phyloP scores from a whole-genome alignment of 2,797 vertebrate species.

The Octomys mimax region DNA sequence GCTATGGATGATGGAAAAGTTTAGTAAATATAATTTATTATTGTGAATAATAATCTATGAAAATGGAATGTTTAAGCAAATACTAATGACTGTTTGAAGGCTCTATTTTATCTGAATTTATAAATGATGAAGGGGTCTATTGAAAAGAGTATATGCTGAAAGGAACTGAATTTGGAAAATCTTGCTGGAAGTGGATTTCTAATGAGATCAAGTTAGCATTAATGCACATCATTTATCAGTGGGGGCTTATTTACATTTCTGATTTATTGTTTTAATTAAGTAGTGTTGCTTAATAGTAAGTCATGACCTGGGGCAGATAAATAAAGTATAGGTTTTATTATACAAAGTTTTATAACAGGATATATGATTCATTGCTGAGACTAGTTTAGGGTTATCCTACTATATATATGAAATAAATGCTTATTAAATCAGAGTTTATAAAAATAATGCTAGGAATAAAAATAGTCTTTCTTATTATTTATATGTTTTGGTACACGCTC shows the following conservation, averaged over 20 bases:
- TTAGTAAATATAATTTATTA: slow-evolving; percentile 36
- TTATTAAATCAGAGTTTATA: not conserved
- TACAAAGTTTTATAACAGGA: not conserved
- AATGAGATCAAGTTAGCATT: slow-evolving; percentile 12
- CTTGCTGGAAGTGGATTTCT: slow-evolving; percentile 33
- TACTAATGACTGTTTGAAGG: not conserved
- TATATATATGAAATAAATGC: not conserved
- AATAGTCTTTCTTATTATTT: not conserved
- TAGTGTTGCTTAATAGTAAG: slow-evolving; percentile 44
- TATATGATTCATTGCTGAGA: not conserved
- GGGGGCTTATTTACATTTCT: slow-evolving; percentile 29
- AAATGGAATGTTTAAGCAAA: slow-evolving; percentile 48
- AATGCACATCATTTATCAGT: not conserved
- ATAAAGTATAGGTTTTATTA: not conserved
- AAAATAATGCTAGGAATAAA: slow-evolving; percentile 35
- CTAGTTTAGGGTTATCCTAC: not conserved
- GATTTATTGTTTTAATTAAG: slow-evolving; percentile 65
- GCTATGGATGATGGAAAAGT: not conserved
- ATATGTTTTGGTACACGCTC: not conserved
- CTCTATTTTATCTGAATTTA: slow-evolving; percentile 41
- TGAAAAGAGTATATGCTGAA: slow-evolving; percentile 41
- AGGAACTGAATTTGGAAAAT: slow-evolving; percentile 59
- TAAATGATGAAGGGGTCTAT: slow-evolving; percentile 15
- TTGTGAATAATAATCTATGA: slow-evolving; percentile 14
- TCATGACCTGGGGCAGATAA: not conserved